Evolutionary conservation across 2,113 vertebrate genomes (phyloP).

Genomic region (Sinocyclocheilus anophthalmus): DNA sequence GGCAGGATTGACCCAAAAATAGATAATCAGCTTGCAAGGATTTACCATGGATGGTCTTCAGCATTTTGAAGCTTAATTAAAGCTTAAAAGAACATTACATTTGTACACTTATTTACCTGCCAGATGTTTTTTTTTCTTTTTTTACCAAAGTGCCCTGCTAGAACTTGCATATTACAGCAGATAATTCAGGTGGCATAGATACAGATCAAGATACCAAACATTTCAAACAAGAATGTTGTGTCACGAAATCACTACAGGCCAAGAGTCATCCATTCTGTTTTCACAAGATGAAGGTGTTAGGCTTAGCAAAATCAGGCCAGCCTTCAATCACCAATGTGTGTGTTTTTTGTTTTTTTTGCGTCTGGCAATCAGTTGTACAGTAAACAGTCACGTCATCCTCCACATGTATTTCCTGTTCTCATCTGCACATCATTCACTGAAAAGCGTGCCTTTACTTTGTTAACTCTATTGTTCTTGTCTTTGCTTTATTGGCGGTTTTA

Average conservation of each 20-base stretch:
- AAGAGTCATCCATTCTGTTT: background rate
- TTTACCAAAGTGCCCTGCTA: background rate
- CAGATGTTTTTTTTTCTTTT: background rate
- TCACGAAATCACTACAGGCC: background rate
- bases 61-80: background rate
- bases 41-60: background rate
- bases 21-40: background rate
- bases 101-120: background rate
- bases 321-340: background rate
- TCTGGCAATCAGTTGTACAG: background rate
- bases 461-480: conserved; percentile 30
- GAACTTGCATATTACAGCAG: background rate
- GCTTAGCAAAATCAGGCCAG: background rate
- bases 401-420: background rate
- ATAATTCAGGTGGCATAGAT: background rate
- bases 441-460: conserved; percentile 1
- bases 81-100: background rate
- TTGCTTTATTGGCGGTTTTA: conserved; percentile 41
- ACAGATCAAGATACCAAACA: background rate
- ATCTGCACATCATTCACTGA: conserved; percentile 18
- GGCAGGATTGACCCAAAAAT: conserved; percentile 30
- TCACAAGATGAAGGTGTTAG: background rate
- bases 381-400: background rate
- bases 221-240: background rate
- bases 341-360: background rate